These are phyloP conservation scores for Bombus confusus DNA, from an alignment of 1,140 invertebrate genomes.

Conservation along the genomic window DNA sequence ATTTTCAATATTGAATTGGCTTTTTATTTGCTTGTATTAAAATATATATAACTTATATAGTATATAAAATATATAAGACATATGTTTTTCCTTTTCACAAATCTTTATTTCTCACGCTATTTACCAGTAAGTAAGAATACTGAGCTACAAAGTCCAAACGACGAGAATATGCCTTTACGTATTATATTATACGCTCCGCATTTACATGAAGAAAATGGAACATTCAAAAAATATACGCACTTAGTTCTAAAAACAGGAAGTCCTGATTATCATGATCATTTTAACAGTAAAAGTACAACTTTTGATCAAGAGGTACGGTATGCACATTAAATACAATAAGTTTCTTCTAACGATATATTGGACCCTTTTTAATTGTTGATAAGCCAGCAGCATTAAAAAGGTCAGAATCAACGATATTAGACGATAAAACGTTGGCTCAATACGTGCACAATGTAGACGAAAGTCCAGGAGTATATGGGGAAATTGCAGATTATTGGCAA, in stretches of 20 bases:
- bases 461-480: constrained; percentile 74
- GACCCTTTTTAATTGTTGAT: neutral
- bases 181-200: constrained; percentile 77
- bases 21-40: neutral
- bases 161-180: constrained; percentile 48
- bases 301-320: constrained; percentile 29
- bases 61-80: neutral
- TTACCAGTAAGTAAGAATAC: neutral
- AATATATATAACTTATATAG: neutral
- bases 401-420: neutral
- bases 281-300: constrained; percentile 45
- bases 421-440: neutral
- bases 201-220: constrained; percentile 59
- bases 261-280: constrained; percentile 70
- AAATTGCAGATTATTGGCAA: constrained; percentile 73
- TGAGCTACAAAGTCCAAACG: neutral
- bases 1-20: neutral
- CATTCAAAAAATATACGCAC: constrained; percentile 66
- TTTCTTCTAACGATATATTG: neutral
- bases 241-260: constrained; percentile 66
- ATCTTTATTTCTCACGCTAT: constrained; percentile 13
- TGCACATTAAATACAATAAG: neutral
- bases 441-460: constrained; percentile 65
- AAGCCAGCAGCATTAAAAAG: neutral
- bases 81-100: neutral